Evolutionary conservation across 2,797 vertebrate genomes (phyloP).

Genomic region (Sylvia borin): DNA sequence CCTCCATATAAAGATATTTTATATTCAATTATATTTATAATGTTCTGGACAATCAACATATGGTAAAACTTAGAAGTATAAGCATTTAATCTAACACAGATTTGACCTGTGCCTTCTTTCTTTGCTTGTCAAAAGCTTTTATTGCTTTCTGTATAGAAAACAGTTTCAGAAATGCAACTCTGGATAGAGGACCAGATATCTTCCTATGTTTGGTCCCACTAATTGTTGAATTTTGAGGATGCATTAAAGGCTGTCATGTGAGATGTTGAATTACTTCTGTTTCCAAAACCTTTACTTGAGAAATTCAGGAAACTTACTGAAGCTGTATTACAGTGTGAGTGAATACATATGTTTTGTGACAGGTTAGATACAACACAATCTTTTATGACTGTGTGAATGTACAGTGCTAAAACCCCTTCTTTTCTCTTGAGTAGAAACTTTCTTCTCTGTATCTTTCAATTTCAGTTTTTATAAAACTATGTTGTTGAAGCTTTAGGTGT

Average conservation of each 20-base stretch:
- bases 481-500: background rate
- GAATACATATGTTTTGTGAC: background rate
- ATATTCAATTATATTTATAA: slow-evolving; percentile 35
- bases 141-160: background rate
- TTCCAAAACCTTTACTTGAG: background rate
- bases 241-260: background rate
- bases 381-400: background rate
- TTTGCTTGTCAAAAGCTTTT: slow-evolving; percentile 31
- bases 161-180: background rate
- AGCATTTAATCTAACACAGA: slow-evolving; percentile 32
- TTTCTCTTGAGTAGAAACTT: background rate
- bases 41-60: slow-evolving; percentile 30
- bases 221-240: background rate
- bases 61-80: slow-evolving; percentile 15
- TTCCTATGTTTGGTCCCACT: background rate
- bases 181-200: background rate
- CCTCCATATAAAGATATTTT: slow-evolving; percentile 2
- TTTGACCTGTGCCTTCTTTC: background rate
- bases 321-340: background rate
- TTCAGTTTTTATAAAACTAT: background rate
- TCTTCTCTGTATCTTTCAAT: background rate
- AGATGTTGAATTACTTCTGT: background rate
- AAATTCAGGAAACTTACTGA: background rate
- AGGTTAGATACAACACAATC: background rate
- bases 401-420: background rate